phyloP scores from a whole-genome alignment of 2,797 vertebrate species.

The Acridotheres tristis region DNA sequence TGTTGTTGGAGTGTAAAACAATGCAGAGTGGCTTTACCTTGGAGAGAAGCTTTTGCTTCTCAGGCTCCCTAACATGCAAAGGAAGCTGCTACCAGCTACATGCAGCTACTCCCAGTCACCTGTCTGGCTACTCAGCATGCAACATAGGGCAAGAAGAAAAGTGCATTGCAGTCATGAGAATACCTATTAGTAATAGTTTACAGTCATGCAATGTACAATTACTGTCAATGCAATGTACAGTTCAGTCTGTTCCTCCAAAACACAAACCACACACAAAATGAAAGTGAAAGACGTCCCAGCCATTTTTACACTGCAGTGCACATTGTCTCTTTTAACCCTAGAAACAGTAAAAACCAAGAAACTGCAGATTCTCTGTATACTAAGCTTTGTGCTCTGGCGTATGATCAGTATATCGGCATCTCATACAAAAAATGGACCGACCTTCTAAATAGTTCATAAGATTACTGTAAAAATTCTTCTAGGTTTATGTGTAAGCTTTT shows the following conservation, averaged over 20 bases:
- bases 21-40: not conserved
- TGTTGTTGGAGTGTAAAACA: not conserved
- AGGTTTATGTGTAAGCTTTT: not conserved
- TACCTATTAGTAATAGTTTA: not conserved
- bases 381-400: not conserved
- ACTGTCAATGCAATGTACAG: not conserved
- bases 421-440: not conserved
- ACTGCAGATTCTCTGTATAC: not conserved
- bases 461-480: not conserved
- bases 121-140: not conserved
- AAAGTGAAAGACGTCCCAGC: not conserved
- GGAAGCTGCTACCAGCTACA: not conserved
- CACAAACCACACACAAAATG: not conserved
- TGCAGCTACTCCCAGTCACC: not conserved
- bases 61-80: not conserved
- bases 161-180: not conserved
- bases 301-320: not conserved
- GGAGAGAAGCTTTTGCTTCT: not conserved
- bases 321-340: not conserved
- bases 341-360: not conserved
- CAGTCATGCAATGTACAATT: too few species aligned
- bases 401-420: not conserved
- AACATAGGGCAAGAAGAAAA: not conserved
- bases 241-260: not conserved
- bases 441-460: not conserved